phyloP scores from a whole-genome alignment of 2,113 vertebrate genomes.

The Tachysurus fulvidraco region DNA sequence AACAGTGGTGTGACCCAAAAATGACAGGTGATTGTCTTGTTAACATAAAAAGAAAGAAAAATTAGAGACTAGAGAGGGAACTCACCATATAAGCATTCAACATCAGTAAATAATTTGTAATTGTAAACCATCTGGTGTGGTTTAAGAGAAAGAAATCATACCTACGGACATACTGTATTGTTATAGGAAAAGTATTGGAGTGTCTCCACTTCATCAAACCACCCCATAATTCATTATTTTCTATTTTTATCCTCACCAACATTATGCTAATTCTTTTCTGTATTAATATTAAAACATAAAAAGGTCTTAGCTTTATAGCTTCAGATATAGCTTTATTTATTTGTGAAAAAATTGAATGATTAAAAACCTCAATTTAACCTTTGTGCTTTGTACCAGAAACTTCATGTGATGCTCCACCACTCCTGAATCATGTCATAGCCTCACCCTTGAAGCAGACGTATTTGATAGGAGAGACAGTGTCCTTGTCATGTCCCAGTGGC shows the following conservation, averaged over 20 bases:
- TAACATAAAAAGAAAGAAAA: background rate
- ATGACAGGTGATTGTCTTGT: background rate
- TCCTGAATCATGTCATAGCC: slow-evolving; percentile 66
- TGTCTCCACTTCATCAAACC: background rate
- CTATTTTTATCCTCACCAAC: background rate
- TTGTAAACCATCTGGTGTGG: too few relatives aligned
- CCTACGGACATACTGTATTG: background rate
- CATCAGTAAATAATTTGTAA: too few relatives aligned
- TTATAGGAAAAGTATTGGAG: background rate
- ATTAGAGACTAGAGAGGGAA: background rate
- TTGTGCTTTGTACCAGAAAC: slow-evolving; percentile 56
- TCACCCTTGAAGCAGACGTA: slow-evolving; percentile 75
- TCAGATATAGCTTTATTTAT: background rate
- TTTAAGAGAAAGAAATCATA: too few relatives aligned
- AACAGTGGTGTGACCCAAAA: too few relatives aligned
- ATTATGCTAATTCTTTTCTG: background rate
- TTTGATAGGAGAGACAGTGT: slow-evolving; percentile 80
- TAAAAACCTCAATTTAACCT: background rate
- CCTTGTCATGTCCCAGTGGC: slow-evolving; percentile 74
- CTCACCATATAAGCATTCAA: background rate
- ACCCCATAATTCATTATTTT: background rate
- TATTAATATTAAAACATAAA: background rate
- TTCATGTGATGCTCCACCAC: slow-evolving; percentile 72
- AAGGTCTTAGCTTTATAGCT: background rate
- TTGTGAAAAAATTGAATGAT: background rate